A percentile compares a stretch with the other conserved stretches of the same genome.
Conservation (phyloP, 2,113 vertebrate genomes). For the Gambusia holbrooki region DNA sequence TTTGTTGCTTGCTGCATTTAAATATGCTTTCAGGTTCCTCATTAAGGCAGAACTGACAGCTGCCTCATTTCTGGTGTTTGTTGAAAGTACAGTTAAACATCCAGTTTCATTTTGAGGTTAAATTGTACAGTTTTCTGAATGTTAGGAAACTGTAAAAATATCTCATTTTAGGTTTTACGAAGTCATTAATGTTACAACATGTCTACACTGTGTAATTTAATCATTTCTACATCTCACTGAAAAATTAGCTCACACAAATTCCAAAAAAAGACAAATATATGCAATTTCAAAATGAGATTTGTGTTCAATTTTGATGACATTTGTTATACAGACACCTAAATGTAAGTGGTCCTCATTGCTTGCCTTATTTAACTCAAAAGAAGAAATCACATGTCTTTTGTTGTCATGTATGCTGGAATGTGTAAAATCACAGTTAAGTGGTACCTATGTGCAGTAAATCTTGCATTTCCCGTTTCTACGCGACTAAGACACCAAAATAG, state of each 20-base stretch:
- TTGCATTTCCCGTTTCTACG: too few species aligned
- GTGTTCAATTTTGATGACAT: too few species aligned
- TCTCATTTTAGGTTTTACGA: background rate
- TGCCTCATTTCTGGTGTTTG: background rate
- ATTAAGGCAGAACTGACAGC: background rate
- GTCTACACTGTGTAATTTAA: background rate
- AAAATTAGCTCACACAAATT: background rate
- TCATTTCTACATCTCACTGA: background rate
- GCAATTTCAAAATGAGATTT: too few species aligned
- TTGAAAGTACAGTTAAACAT: background rate
- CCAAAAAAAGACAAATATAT: too few species aligned
- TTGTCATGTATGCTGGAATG: too few species aligned
- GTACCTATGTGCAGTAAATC: too few species aligned
- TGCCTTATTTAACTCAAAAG: too few species aligned
- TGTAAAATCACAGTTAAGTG: too few species aligned
- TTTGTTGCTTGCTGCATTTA: background rate
- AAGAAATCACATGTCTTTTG: too few species aligned
- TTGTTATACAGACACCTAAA: too few species aligned
- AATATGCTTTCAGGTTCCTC: background rate
- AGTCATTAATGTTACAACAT: background rate
- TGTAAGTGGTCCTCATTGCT: too few species aligned
- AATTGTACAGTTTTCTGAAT: background rate
- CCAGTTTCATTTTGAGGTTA: conserved; percentile 12
- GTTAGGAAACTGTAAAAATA: background rate
- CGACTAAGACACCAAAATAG: too few species aligned